These are phyloP conservation scores for Montipora efflorescens DNA, from an alignment of 64 coral and sea anemone species.

Conservation along the genomic window DNA sequence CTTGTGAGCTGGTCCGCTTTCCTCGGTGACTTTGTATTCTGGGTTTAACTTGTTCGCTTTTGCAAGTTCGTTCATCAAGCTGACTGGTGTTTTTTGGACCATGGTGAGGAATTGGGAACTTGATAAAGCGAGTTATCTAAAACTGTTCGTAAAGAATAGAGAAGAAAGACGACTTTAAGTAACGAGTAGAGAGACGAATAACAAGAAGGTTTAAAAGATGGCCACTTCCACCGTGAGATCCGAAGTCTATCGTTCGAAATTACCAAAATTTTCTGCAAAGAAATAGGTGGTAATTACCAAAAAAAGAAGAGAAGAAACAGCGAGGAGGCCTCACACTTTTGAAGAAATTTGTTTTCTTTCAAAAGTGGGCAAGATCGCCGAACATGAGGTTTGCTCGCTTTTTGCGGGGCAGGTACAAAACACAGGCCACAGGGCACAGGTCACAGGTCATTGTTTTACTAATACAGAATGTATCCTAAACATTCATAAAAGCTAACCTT, in stretches of 20 bases:
- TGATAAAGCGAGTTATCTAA: neutral
- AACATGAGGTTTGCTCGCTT: slow-evolving; percentile 99
- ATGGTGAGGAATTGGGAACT: slow-evolving; percentile 37
- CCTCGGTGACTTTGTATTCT: slow-evolving; percentile 86
- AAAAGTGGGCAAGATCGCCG: slow-evolving; percentile 96
- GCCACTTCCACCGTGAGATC: neutral
- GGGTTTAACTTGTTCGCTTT: slow-evolving; percentile 92
- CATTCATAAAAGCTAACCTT: no score
- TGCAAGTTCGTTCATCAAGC: slow-evolving; percentile 96
- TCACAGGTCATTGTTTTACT: no score
- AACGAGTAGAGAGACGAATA: neutral
- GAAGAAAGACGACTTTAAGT: neutral
- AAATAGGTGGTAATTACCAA: slow-evolving; percentile 78
- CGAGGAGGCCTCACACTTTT: slow-evolving; percentile 99
- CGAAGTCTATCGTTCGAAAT: slow-evolving; percentile 55
- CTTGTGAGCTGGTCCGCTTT: slow-evolving; percentile 92
- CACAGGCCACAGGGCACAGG: no score
- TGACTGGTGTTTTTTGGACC: slow-evolving; percentile 97
- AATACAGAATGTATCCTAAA: no score
- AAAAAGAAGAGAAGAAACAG: slow-evolving; percentile 65
- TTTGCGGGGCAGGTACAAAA: slow-evolving; percentile 8
- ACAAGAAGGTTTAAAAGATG: slow-evolving; percentile 22
- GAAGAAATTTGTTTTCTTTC: slow-evolving; percentile 98
- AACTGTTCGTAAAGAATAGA: neutral
- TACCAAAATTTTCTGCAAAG: slow-evolving; percentile 50